Conservation (phyloP, 2,113 vertebrate genomes). For the Misgurnus anguillicaudatus region DNA sequence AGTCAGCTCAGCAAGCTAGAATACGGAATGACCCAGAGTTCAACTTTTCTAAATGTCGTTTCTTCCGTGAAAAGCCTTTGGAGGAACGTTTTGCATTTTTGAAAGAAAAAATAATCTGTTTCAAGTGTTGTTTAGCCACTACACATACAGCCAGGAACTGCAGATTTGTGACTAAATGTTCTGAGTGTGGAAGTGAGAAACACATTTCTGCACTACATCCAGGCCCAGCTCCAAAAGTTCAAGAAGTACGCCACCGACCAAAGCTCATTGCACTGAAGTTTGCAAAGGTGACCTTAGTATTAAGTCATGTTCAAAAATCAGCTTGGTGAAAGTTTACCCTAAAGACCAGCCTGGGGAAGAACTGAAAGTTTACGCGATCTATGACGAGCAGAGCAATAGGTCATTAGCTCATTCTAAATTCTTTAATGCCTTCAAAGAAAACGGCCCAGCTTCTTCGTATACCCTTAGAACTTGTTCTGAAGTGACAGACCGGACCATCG, state of each 20-base stretch:
- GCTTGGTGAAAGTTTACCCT: too few species aligned
- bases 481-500: conserved; percentile 5
- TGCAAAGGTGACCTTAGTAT: conserved; percentile 3
- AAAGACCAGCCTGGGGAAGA: neutral
- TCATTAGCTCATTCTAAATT: conserved; percentile 26
- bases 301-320: conserved; percentile 42
- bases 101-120: conserved; percentile 38
- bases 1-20: conserved; percentile 33
- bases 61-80: conserved; percentile 9
- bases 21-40: conserved; percentile 40
- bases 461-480: conserved; percentile 18
- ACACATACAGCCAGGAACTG: conserved; percentile 30
- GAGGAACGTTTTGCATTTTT: conserved; percentile 10
- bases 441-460: conserved; percentile 1
- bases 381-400: neutral
- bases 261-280: conserved; percentile 29
- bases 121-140: conserved; percentile 33
- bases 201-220: conserved; percentile 35
- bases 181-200: conserved; percentile 26
- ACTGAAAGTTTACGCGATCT: neutral
- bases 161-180: neutral
- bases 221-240: conserved; percentile 5
- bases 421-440: conserved; percentile 21
- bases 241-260: neutral
- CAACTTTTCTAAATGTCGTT: neutral